Conservation (phyloP, 2,797 vertebrate species). For the Natrix natrix region DNA sequence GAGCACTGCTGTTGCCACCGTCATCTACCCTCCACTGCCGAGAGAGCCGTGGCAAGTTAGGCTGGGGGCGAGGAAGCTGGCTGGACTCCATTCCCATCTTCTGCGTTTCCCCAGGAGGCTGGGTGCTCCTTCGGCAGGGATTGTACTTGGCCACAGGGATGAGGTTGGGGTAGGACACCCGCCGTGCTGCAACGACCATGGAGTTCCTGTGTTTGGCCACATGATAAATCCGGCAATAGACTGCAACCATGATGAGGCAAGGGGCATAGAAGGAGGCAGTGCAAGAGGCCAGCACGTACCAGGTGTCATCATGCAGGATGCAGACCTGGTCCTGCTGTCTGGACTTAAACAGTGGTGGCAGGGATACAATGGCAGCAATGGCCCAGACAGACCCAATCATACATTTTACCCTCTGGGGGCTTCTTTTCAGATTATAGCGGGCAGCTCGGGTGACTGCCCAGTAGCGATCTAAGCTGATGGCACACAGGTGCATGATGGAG, state of each 20-base stretch:
- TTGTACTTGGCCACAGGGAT: not conserved
- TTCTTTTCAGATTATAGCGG: conserved; percentile 86
- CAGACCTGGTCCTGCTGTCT: conserved; percentile 72
- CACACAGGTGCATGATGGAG: conserved; percentile 89
- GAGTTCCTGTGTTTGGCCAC: conserved; percentile 82
- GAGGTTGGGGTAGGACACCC: conserved; percentile 33
- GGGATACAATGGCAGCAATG: conserved; percentile 82
- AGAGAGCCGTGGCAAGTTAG: not conserved
- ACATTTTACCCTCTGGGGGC: conserved; percentile 80
- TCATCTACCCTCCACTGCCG: conserved; percentile 15
- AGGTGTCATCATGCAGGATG: conserved; percentile 86
- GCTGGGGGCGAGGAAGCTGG: not conserved
- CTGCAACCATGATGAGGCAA: conserved; percentile 85
- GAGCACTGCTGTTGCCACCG: fast-evolving
- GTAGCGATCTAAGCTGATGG: conserved; percentile 90
- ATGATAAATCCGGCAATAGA: conserved; percentile 89
- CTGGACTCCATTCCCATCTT: not conserved
- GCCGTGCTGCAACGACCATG: conserved; percentile 77
- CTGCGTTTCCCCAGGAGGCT: not conserved
- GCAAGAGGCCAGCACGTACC: conserved; percentile 89
- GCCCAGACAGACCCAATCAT: conserved; percentile 85
- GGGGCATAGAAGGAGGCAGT: conserved; percentile 87
- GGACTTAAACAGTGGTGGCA: conserved; percentile 84
- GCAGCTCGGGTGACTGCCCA: conserved; percentile 89
- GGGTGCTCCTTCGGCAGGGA: not conserved